Evolutionary conservation across 1,140 invertebrate genomes (phyloP), one percentile per base, ranked within the genome.

Genomic region (Bombus superbus): DNA sequence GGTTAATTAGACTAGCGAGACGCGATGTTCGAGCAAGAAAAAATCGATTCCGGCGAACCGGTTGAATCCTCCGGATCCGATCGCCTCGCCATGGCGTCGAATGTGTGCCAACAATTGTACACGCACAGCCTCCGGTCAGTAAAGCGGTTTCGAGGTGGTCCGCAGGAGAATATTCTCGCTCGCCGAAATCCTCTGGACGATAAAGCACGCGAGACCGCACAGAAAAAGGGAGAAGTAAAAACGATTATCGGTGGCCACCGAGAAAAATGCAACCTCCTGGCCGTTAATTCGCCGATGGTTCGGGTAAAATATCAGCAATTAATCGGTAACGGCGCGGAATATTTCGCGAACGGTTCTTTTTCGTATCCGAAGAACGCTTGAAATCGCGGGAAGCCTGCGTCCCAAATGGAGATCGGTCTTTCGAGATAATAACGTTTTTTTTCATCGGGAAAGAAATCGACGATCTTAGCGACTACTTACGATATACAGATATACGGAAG

Each of bases 111-210:
- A 83, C 47, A 88, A 89, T 88, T 59, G 87, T 83, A 74, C 15
- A 25, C 25, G 68, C 72, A 73, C 59, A n/a, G 72, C 79, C 83
- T 81, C 76, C 57, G 75, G 47, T 75, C 68, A 66, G 72, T 79
- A 69, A 88, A 81, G 69, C 87, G 81, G 86, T 88, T 88, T 87
- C 87, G 80, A 86, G 73, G 78, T 86, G 86, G 86, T 86, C 78
- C 84, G 47, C 47, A 22, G 18, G 18, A 22, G 47, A 53, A 53
- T 53, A 53, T 53, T 66, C n/a, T 73, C 44, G 18, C 22, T 68
- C 78, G 86, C 35, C 53, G 69, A 81, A 89, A 86, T 83, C 75
- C 47, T 71, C 18, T 44, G 57, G 6, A 28, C 57, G 68, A 86
- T 89, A 83, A 88, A 89, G 66, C 64, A 89, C 85, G 72, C 18